Evolutionary conservation across 1,140 invertebrate genomes (phyloP), one percentile per base, ranked within the genome.

Genomic region (Frieseomelitta varia): DNA sequence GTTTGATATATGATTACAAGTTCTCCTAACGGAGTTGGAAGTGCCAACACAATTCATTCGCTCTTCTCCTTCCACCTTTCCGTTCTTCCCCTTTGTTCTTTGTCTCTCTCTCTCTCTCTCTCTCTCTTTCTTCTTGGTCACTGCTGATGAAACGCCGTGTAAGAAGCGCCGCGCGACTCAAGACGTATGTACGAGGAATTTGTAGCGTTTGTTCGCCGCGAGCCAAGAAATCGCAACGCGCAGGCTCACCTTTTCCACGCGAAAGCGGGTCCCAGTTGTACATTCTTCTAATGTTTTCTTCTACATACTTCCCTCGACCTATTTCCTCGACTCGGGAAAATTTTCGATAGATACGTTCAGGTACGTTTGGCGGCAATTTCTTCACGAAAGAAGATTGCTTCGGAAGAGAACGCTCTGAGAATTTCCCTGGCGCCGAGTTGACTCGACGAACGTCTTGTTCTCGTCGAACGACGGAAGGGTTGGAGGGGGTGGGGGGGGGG

Each of bases 1-100:
- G 84, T 92, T 91, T 91, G 91, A 92, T 91, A 91, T 91, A 92
- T 84, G 88, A 89, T 85, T 91, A 85, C 91, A 89, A 92, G 86
- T 92, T 92, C 88, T 85, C 82, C 74, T 82, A 30, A 72, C 71
- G 65, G 63, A 47, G 78, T 87, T 86, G 87, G 81, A 92, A 91
- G 88, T 84, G 85, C 86, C 81, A 90, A 91, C 89, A 89, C 90
- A 88, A 90, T 91, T 84, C 91, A 85, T 77, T 82, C 87, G 78
- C 27, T 75, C 63, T 74, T n/a, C 56, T 17, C n/a, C 3, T 56
- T 15, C 19, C 53, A 10, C 1, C 17, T 58, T 61, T 63, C 24
- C 24, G 11, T 58, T 81, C 3, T 56, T 56, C 17, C 17, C 15
- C 17, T 14, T 56, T 56, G 19, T 56, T 4, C 19, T 19, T 19